Base-by-base conservation (phyloP, 2,797 vertebrate species). In the Channa striata region DNA sequence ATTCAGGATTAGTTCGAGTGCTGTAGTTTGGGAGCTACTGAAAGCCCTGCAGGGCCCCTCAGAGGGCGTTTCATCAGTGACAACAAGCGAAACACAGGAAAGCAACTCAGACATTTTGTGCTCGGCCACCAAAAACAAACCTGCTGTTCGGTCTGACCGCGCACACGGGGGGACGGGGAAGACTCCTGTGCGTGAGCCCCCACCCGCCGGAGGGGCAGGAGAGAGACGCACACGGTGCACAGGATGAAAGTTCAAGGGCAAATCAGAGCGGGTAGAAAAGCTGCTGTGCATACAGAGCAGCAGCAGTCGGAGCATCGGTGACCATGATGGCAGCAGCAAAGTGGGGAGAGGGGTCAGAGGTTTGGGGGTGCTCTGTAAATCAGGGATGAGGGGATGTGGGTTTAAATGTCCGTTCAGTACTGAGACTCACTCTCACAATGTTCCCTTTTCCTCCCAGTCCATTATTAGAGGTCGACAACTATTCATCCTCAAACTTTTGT, bases 201-300 rank as follows among this genome's bases (percentile, higher is more conserved):
- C 4, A 30, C 64, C 48, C 6, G 58, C 20, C 36, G 0, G 9
- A 53, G 17, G 39, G 64, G 44, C 19, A 10, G 46, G 7, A 8
- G 76, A 70, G 0, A 47, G 56, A 44, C n/a, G 78, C 30, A 54
- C 52, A 56, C 30, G 7, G 8, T 0, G 59, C 44, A 57, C 33
- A 51, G 57, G 67, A 70, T 36, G 48, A 73, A 80, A 57, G 82
- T 86, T 82, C 74, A 90, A 87, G 87, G 77, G 74, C 78, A 14
- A 74, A 78, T 65, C 70, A 48, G 70, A 30, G 17, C 6, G 19
- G 44, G 34, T 42, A 21, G 42, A 64, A 70, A 60, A 56, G 56
- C 81, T 65, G 72, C 66, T 12, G 23, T 50, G 80, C 84, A 86
- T 82, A 72, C 83, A 76, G 65, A 85, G 5, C 68, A 80, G 69